Evolutionary conservation across 2,113 vertebrate species (phyloP).

Genomic region (Meriones unguiculatus): DNA sequence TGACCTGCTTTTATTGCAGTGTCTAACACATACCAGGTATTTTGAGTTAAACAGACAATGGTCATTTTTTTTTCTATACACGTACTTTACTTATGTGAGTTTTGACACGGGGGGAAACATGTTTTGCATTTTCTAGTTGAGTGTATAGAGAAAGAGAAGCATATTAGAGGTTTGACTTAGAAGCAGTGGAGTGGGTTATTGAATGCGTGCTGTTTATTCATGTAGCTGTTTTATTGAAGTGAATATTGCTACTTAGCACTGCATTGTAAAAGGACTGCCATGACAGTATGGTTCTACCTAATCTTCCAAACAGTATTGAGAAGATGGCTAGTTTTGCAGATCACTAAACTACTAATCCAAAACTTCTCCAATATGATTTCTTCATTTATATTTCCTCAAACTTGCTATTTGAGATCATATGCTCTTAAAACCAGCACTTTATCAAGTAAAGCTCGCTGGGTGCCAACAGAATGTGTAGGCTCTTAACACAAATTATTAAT

Average conservation of each 20-base stretch:
- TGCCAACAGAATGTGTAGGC: constrained; percentile 62
- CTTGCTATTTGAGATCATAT: constrained; percentile 6
- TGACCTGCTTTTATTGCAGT: neutral
- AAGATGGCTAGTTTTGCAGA: constrained; percentile 49
- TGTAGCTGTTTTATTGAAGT: neutral
- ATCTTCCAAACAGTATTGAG: neutral
- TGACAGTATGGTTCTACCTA: neutral
- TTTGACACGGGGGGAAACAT: neutral
- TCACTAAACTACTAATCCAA: constrained; percentile 63
- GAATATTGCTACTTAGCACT: neutral
- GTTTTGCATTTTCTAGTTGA: constrained; percentile 31
- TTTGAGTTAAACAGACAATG: neutral
- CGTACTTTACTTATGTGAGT: neutral
- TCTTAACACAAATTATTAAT: constrained; percentile 61
- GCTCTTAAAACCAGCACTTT: constrained; percentile 63
- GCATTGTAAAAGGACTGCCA: neutral
- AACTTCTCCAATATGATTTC: constrained; percentile 59
- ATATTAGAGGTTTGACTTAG: constrained; percentile 22
- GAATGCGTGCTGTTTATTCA: neutral
- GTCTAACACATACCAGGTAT: neutral
- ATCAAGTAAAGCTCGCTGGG: constrained; percentile 74
- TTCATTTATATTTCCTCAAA: constrained; percentile 12
- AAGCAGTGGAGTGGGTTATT: neutral
- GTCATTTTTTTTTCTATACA: neutral
- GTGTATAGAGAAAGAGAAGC: neutral